A percentile compares a stretch with the other conserved stretches of the same genome.
Evolutionary conservation across 2,113 vertebrate species (phyloP).

Genomic region (Chrysemys picta): DNA sequence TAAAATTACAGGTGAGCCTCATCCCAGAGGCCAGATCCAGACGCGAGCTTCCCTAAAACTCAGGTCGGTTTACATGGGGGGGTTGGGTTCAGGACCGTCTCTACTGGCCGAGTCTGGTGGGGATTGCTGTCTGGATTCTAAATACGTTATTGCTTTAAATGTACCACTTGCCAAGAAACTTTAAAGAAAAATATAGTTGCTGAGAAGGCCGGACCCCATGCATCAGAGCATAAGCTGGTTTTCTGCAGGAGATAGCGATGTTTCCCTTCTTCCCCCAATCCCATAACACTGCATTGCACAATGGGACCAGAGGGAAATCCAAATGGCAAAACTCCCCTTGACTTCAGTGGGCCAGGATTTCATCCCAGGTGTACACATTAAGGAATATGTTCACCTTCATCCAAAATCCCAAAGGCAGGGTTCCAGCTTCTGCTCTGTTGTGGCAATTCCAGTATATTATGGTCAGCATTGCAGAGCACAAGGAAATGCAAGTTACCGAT

Average conservation of each 20-base stretch:
- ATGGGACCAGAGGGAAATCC: background rate
- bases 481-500: background rate
- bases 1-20: background rate
- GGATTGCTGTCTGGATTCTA: background rate
- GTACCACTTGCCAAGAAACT: background rate
- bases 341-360: background rate
- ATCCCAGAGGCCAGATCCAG: background rate
- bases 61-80: background rate
- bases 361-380: background rate
- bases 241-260: background rate
- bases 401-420: background rate
- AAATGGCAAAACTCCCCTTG: background rate
- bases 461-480: accelerated
- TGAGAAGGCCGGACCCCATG: background rate
- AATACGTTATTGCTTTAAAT: background rate
- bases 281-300: background rate
- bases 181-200: background rate
- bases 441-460: background rate
- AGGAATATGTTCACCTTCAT: background rate
- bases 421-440: background rate
- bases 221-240: background rate
- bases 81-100: background rate
- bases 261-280: background rate
- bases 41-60: background rate
- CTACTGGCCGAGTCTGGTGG: background rate